Evolutionary conservation across 1,140 invertebrate species (phyloP).

Genomic region (Nasonia longicornis): DNA sequence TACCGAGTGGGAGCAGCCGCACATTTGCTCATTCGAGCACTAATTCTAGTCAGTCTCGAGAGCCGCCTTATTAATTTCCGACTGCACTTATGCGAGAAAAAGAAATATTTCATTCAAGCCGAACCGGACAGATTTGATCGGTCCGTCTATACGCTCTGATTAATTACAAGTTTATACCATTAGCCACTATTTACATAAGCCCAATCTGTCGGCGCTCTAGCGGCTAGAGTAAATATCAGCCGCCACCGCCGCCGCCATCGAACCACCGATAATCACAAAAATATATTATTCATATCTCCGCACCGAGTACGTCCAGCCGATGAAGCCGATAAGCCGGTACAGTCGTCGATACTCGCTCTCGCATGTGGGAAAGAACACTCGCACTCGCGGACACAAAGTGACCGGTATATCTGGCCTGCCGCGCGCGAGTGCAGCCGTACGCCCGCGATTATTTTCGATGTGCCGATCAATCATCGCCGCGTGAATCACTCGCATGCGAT

Average conservation of each 20-base stretch:
- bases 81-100: neutral
- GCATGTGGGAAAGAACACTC: neutral
- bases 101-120: neutral
- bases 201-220: neutral
- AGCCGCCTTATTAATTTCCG: too few relatives aligned
- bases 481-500: conserved; percentile 29
- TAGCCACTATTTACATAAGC: neutral
- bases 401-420: neutral
- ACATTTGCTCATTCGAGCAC: conserved; percentile 1
- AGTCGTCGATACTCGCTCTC: neutral
- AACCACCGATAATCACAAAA: conserved; percentile 22
- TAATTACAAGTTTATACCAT: neutral
- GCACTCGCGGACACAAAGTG: conserved; percentile 2
- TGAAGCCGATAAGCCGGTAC: neutral
- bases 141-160: neutral
- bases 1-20: conserved; percentile 48
- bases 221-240: neutral
- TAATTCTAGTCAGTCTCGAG: conserved; percentile 46
- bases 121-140: neutral
- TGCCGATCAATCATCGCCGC: conserved; percentile 37
- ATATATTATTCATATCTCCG: neutral
- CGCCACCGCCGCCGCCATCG: neutral
- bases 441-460: conserved; percentile 21
- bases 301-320: conserved; percentile 2
- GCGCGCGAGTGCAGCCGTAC: conserved; percentile 1